These are phyloP conservation scores for Petrocephalus sullivani DNA, from an alignment of 2,797 vertebrate genomes.

Conservation along the genomic window DNA sequence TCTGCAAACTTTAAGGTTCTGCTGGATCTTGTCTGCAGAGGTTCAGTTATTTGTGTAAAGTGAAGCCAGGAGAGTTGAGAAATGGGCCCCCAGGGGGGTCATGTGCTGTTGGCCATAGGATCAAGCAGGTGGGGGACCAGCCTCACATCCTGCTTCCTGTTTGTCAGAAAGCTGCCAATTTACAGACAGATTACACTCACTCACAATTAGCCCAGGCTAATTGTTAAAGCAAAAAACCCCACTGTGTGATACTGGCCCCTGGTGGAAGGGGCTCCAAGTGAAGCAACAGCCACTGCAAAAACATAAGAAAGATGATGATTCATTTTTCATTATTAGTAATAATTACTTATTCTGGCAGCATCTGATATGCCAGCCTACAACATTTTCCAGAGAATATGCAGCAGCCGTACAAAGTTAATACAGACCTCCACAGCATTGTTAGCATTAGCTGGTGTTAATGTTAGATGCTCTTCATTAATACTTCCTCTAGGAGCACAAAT, in stretches of 20 bases:
- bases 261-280: neutral
- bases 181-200: neutral
- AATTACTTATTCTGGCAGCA: neutral
- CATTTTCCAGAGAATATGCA: neutral
- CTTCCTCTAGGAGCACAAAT: neutral
- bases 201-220: neutral
- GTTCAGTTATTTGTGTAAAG: neutral
- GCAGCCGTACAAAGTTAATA: neutral
- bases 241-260: neutral
- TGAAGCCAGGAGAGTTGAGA: neutral
- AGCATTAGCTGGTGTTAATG: neutral
- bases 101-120: neutral
- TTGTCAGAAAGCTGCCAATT: neutral
- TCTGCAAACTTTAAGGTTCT: neutral
- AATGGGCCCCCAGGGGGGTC: neutral
- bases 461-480: neutral
- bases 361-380: neutral
- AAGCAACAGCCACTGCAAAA: neutral
- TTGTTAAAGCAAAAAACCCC: neutral
- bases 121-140: neutral
- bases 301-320: neutral
- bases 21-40: neutral
- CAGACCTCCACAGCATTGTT: neutral
- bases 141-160: neutral
- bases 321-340: neutral